Percentiles rank a stretch among this genome's conserved stretches.
phyloP scores from a whole-genome alignment of 92 coral and sea anemone genomes.

The Blastomussa wellsi region DNA sequence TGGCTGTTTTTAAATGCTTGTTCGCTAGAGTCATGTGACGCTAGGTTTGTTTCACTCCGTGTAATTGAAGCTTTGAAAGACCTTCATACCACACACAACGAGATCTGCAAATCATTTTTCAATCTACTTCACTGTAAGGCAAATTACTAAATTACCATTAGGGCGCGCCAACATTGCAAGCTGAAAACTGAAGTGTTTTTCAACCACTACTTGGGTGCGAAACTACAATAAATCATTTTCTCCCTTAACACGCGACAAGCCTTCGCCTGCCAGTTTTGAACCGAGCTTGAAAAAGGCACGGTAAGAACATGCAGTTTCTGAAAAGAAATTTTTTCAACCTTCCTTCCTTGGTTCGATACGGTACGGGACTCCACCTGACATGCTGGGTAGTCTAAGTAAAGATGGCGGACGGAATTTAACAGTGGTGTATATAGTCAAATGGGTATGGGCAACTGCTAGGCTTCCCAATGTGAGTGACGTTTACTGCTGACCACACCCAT shows the following conservation, averaged over 20 bases:
- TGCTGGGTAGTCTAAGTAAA: too few relatives aligned
- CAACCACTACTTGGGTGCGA: not conserved
- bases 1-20: not conserved
- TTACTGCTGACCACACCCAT: not conserved
- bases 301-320: not conserved
- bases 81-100: constrained; percentile 19
- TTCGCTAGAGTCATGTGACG: not conserved
- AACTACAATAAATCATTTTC: not conserved
- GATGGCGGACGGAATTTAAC: too few relatives aligned
- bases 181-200: not conserved
- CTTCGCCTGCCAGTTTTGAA: not conserved
- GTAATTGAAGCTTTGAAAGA: not conserved
- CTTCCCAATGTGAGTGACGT: too few relatives aligned
- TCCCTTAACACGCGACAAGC: not conserved
- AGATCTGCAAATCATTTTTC: not conserved
- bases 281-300: too few relatives aligned
- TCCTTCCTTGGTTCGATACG: too few relatives aligned
- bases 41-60: not conserved
- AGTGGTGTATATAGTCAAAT: too few relatives aligned
- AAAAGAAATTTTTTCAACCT: not conserved
- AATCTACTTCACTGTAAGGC: not conserved
- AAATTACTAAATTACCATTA: not conserved
- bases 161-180: not conserved
- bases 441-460: too few relatives aligned
- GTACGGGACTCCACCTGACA: too few relatives aligned